A percentile compares a stretch with the other conserved stretches of the same genome.
Conservation (phyloP, 2,888 invertebrate genomes). For the Harpalus rubripes region DNA sequence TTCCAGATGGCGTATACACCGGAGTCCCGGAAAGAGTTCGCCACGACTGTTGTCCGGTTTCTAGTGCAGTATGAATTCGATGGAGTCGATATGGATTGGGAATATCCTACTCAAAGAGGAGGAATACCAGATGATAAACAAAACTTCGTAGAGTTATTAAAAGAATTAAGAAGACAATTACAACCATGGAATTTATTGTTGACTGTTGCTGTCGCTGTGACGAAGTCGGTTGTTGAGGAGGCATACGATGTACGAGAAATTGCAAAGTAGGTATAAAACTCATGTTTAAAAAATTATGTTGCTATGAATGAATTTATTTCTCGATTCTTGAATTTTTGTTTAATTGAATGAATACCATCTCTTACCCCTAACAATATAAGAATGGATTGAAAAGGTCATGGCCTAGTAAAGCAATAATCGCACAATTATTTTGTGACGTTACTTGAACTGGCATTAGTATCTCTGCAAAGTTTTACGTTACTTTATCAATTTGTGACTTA, state of each 20-base stretch:
- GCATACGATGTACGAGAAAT: constrained; percentile 77
- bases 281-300: neutral
- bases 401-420: too few species aligned
- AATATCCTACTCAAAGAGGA: constrained; percentile 77
- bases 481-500: too few species aligned
- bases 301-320: too few species aligned
- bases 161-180: constrained; percentile 76
- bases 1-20: constrained; percentile 75
- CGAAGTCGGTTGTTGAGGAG: constrained; percentile 72
- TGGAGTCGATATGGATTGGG: constrained; percentile 79
- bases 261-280: constrained; percentile 72
- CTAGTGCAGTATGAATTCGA: constrained; percentile 77
- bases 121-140: constrained; percentile 76
- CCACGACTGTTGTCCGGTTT: constrained; percentile 75
- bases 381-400: too few species aligned
- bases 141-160: constrained; percentile 76
- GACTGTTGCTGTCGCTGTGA: constrained; percentile 78
- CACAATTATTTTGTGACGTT: too few species aligned
- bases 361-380: too few species aligned
- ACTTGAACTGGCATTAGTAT: too few species aligned
- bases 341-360: too few species aligned
- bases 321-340: too few species aligned
- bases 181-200: constrained; percentile 75
- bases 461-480: too few species aligned
- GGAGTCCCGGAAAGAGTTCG: constrained; percentile 75